phyloP scores from a whole-genome alignment of 2,113 vertebrate species.

The Loxodonta africana region DNA sequence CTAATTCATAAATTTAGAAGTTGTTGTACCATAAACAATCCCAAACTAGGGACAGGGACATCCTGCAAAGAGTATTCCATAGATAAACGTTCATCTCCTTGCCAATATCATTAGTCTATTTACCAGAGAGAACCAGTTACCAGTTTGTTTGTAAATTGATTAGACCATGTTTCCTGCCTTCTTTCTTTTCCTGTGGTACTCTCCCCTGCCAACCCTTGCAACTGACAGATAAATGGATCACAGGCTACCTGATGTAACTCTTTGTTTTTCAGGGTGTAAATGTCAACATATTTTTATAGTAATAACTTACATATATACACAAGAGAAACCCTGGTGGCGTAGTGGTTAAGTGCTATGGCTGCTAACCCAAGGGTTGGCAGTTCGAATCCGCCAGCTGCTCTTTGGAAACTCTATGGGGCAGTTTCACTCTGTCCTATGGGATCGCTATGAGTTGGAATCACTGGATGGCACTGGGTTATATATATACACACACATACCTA shows the following conservation, averaged over 20 bases:
- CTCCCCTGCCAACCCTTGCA: neutral
- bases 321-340: no score
- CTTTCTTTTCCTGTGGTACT: neutral
- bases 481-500: no score
- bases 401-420: no score
- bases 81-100: neutral
- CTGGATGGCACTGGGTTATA: no score
- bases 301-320: no score
- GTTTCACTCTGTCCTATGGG: no score
- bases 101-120: neutral
- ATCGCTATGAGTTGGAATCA: no score
- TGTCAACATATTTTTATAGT: no score
- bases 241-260: neutral
- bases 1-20: conserved; percentile 11
- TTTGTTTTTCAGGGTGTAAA: no score
- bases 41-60: neutral
- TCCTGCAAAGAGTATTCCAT: neutral
- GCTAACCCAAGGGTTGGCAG: no score
- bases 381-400: no score
- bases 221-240: neutral
- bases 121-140: neutral
- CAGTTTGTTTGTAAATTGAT: neutral
- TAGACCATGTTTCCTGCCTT: neutral
- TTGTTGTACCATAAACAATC: neutral
- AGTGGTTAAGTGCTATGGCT: no score